phyloP scores from a whole-genome alignment of 2,797 vertebrate species.

The Eremophila alpestris region DNA sequence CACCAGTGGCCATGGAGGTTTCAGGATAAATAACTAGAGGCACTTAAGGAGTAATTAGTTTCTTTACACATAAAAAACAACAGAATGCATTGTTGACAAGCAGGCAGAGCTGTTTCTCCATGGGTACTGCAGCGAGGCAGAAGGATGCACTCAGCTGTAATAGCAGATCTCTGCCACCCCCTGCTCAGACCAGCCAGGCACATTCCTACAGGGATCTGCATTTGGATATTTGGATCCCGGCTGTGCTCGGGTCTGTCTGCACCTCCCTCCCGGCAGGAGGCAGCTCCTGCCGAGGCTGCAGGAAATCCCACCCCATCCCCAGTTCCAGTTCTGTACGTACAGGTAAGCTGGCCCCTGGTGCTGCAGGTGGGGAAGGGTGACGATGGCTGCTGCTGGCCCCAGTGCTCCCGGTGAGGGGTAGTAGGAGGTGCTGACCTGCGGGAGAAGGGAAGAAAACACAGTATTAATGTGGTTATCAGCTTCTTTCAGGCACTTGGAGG shows the following conservation, averaged over 20 bases:
- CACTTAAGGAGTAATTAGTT: neutral
- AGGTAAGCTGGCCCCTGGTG: slow-evolving; percentile 73
- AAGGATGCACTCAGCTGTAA: neutral
- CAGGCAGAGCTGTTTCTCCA: neutral
- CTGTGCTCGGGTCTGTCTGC: neutral
- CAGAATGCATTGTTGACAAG: neutral
- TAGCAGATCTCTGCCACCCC: neutral
- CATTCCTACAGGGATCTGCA: rapidly evolving
- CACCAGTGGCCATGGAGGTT: neutral
- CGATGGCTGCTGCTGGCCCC: slow-evolving; percentile 62
- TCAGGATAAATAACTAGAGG: neutral
- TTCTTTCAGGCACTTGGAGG: neutral
- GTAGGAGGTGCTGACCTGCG: slow-evolving; percentile 69
- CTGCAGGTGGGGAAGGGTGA: slow-evolving; percentile 75
- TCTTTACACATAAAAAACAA: neutral
- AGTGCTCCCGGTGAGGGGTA: slow-evolving; percentile 48
- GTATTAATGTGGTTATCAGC: neutral
- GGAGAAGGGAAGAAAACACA: neutral
- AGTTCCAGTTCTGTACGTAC: slow-evolving; percentile 60
- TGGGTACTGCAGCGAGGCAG: neutral
- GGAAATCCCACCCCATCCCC: rapidly evolving
- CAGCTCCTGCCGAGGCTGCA: neutral
- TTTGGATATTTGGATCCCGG: neutral
- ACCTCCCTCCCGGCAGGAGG: rapidly evolving
- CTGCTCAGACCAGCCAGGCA: neutral